Evolutionary conservation across 2,797 vertebrate genomes (phyloP), one percentile per base, ranked within the genome.

Genomic region (Poecilia gillii): DNA sequence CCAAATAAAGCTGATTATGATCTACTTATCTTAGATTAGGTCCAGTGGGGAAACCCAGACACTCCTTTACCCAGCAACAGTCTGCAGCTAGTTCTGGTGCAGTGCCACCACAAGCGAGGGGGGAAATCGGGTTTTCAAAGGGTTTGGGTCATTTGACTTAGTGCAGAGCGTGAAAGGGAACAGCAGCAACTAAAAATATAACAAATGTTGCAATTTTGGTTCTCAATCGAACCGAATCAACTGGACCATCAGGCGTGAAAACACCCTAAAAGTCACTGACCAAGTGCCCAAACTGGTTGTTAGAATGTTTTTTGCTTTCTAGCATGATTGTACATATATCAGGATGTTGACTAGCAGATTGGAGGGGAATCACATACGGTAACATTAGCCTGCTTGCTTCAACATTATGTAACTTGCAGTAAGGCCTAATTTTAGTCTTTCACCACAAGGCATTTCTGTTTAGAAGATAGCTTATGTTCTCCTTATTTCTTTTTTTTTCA

Each of bases 361-460:
- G 64, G 64, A 68, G 9, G 64, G 36, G 18, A 68, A 68, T 12
- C 49, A 53, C 31, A 20, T 51, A 43, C 57, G 85, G 90, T 83
- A 88, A 90, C 20, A 70, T 83, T 41, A 89, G 78, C 84, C 85
- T 64, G 36, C 81, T 73, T 76, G 78, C 91, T 77, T 83, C 80
- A 74, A 46, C 41, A 87, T 89, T 88, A 87, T 88, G 85, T 93
- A 91, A 94, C 83, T 16, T 73, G 72, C 81, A 81, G 84, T 81
- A 70, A 84, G 84, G 74, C 53, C 81, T 6, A 33, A 70, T 84
- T 75, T 74, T 46, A 81, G 84, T 64, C 36, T 70, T 64, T 76
- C 74, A 31, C 64, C 36, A 68, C 20, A 16, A 41, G 36, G 36
- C 20, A 25, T 68, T 41, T 39, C 64, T 68, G 18, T 68, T 41